Conservation (phyloP, 2,797 vertebrate genomes). For the Ictinia mississippiensis region DNA sequence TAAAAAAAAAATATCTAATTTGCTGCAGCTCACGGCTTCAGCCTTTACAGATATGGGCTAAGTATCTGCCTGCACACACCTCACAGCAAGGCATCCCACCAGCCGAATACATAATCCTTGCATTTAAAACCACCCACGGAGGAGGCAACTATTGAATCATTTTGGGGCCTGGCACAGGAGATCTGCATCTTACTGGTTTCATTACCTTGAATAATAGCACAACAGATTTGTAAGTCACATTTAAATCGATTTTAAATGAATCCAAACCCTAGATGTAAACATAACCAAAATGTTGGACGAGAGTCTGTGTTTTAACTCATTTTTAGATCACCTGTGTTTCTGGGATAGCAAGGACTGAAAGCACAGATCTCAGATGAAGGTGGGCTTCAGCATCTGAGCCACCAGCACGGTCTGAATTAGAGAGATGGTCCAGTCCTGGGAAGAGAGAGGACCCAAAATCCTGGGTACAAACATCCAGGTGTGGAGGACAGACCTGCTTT, state of each 20-base stretch:
- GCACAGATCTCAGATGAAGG: background rate
- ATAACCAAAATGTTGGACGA: background rate
- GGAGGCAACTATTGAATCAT: background rate
- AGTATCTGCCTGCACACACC: background rate
- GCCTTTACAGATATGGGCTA: background rate
- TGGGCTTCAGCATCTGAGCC: background rate
- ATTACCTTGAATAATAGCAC: slow-evolving; percentile 4
- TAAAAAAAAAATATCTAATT: background rate
- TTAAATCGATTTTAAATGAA: background rate
- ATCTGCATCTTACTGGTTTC: slow-evolving; percentile 10
- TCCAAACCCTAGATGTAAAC: background rate
- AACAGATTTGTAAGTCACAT: background rate
- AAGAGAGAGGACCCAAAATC: background rate
- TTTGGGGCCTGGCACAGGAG: background rate
- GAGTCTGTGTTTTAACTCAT: background rate
- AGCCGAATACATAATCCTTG: background rate
- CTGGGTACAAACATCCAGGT: background rate
- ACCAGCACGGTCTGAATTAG: background rate
- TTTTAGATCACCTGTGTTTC: background rate
- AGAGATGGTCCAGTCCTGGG: background rate
- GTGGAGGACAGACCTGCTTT: background rate
- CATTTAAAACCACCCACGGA: slow-evolving; percentile 1
- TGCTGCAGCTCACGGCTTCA: background rate
- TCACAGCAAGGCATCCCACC: slow-evolving; percentile 36
- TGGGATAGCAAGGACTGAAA: background rate